phyloP scores from a whole-genome alignment of 1,140 invertebrate species.

The Elymnias hypermnestra region DNA sequence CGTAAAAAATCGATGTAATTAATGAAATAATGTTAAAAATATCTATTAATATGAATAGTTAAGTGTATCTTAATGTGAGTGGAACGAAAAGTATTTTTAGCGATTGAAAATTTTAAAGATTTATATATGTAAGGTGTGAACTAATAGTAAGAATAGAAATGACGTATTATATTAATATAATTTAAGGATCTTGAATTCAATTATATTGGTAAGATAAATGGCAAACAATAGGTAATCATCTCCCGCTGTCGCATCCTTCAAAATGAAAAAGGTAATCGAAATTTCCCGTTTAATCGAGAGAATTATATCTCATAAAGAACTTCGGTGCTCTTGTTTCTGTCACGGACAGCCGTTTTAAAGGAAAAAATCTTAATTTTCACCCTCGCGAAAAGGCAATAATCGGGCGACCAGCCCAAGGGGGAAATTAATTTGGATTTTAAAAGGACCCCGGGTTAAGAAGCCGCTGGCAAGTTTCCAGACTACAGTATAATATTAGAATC shows the following conservation, averaged over 20 bases:
- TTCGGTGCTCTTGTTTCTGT: constrained; percentile 33
- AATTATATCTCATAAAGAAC: constrained; percentile 54
- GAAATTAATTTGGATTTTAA: constrained; percentile 55
- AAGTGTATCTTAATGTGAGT: no score
- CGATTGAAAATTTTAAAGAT: no score
- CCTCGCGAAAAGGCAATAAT: constrained; percentile 45
- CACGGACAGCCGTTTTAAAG: constrained; percentile 38
- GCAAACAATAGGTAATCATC: constrained; percentile 3
- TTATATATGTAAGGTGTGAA: no score
- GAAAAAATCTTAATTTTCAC: constrained; percentile 52
- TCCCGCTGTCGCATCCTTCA: constrained; percentile 9
- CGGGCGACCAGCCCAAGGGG: constrained; percentile 17
- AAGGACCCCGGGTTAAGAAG: constrained; percentile 21
- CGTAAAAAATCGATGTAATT: no score
- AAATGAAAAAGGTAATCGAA: constrained; percentile 53
- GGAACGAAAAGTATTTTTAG: no score
- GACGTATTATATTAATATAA: no score
- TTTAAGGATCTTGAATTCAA: not conserved
- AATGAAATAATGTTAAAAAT: no score
- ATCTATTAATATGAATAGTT: no score
- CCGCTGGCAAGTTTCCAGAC: constrained; percentile 42
- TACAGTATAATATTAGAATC: constrained; percentile 25
- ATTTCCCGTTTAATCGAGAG: constrained; percentile 40
- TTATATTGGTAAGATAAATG: not conserved
- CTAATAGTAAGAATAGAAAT: no score